Conservation (phyloP, 2,113 vertebrate species). For the Psittacara wagleri region DNA sequence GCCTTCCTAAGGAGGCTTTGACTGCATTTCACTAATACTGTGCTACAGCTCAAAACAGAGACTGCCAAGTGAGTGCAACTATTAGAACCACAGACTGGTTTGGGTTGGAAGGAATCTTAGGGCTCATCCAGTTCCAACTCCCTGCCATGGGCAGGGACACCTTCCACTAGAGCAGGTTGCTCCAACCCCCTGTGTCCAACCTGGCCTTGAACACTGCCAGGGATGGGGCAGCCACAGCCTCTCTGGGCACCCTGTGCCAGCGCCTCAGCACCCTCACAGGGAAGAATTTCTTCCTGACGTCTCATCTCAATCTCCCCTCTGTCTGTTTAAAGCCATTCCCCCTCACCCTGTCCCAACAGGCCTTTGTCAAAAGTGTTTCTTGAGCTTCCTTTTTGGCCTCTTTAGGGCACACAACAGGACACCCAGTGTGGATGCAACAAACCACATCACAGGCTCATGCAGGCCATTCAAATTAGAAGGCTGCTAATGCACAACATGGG, state of each 20-base stretch:
- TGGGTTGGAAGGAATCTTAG: not conserved
- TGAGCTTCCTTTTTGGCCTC: not conserved
- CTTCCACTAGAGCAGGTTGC: not conserved
- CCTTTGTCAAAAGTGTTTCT: not conserved
- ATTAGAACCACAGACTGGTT: not conserved
- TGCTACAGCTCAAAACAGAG: not conserved
- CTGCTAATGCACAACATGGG: not conserved
- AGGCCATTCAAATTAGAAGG: not conserved
- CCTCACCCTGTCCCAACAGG: not conserved
- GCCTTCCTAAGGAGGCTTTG: not conserved
- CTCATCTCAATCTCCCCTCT: not conserved
- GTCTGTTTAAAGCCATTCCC: not conserved
- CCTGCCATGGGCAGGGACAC: not conserved
- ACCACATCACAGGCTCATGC: not conserved
- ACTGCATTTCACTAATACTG: slow-evolving; percentile 7
- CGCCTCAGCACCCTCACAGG: not conserved
- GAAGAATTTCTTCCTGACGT: not conserved
- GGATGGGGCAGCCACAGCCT: not conserved
- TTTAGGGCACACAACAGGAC: not conserved
- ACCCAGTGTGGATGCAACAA: not conserved
- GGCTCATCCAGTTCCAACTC: not conserved
- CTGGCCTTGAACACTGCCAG: not conserved
- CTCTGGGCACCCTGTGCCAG: no score
- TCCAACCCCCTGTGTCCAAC: not conserved
- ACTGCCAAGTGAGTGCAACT: not conserved